Conservation (phyloP, 1,140 invertebrate species). For the Pseudachorutes palmiensis region DNA sequence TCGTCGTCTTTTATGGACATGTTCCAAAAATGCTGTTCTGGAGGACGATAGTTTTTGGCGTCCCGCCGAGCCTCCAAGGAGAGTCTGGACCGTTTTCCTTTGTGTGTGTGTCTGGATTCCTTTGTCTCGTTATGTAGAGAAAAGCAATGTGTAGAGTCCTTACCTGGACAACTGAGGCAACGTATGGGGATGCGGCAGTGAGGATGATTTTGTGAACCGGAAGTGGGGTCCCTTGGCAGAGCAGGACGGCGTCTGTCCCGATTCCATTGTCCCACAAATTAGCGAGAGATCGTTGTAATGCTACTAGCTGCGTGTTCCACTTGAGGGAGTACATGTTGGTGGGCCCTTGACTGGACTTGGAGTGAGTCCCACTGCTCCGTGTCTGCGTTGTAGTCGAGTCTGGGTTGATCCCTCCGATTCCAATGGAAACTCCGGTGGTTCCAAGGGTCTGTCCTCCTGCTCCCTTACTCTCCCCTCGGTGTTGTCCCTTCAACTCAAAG, state of each 20-base stretch:
- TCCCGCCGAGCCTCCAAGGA: neutral
- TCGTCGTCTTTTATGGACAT: constrained; percentile 2
- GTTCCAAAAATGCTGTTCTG: neutral
- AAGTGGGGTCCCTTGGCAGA: constrained; percentile 36
- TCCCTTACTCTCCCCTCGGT: constrained; percentile 15
- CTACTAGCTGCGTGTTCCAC: constrained; percentile 38
- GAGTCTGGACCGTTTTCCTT: neutral
- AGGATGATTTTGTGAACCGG: constrained; percentile 38
- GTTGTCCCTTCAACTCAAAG: constrained; percentile 17
- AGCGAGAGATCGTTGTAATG: constrained; percentile 35
- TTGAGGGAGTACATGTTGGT: constrained; percentile 38
- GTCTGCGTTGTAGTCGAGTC: constrained; percentile 1
- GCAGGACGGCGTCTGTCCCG: constrained; percentile 38
- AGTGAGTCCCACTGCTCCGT: constrained; percentile 12
- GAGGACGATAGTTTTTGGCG: neutral
- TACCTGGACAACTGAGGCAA: constrained; percentile 37
- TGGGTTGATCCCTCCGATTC: constrained; percentile 13
- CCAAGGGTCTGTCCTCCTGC: constrained; percentile 19
- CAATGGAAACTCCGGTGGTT: constrained; percentile 16
- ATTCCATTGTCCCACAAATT: constrained; percentile 38
- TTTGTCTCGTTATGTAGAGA: too few species aligned
- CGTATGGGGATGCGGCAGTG: constrained; percentile 37
- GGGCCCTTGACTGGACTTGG: constrained; percentile 1
- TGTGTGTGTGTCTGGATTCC: too few species aligned
- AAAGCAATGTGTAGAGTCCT: constrained; percentile 10